Evolutionary conservation across 1,140 invertebrate species (phyloP).

Genomic region (Cydia splendana): DNA sequence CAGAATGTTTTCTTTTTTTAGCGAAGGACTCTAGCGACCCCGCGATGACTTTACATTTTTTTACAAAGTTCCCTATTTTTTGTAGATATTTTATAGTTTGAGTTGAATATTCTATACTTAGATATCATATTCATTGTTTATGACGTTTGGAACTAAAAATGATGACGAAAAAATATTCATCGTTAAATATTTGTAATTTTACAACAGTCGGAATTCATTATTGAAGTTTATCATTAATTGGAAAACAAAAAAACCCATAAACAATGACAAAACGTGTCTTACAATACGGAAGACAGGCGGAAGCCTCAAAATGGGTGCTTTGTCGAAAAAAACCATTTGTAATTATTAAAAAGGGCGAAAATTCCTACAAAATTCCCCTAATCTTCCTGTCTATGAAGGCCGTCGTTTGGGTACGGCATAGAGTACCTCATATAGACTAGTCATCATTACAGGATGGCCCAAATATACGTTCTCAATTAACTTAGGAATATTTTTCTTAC

Average conservation of each 20-base stretch:
- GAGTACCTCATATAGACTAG: background rate
- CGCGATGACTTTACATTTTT: no score
- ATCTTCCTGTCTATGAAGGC: slow-evolving; percentile 20
- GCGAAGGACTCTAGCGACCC: no score
- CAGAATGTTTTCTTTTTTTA: no score
- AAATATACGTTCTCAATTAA: no score
- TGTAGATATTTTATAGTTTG: no score
- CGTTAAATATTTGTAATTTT: background rate
- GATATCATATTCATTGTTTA: no score
- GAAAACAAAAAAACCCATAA: background rate
- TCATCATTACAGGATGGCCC: no score
- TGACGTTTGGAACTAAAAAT: no score
- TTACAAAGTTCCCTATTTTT: no score
- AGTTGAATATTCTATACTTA: no score
- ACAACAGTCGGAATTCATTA: background rate
- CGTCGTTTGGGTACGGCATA: background rate
- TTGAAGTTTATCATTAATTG: background rate
- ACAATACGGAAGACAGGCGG: background rate
- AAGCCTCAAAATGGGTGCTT: slow-evolving; percentile 9
- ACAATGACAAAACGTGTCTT: background rate
- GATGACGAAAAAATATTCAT: no score
- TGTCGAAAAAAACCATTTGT: slow-evolving; percentile 29
- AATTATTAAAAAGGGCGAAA: slow-evolving; percentile 28
- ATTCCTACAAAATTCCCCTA: slow-evolving; percentile 15
- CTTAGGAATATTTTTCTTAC: no score